Evolutionary conservation across 92 coral and sea anemone species (phyloP).

Genomic region (Bergia puertoricense): DNA sequence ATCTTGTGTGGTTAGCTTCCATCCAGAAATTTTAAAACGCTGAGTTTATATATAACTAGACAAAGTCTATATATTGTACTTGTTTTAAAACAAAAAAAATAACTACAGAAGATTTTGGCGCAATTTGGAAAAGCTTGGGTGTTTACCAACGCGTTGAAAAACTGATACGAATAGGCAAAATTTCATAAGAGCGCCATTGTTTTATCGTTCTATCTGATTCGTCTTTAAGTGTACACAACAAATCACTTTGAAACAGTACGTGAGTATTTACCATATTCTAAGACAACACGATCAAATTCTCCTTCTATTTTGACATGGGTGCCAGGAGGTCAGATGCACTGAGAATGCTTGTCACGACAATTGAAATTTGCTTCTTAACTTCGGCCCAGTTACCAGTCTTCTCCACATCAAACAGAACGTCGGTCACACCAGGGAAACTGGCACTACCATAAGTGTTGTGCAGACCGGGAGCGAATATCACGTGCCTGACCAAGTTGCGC

Average conservation of each 20-base stretch:
- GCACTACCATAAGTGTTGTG: constrained; percentile 70
- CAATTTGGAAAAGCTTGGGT: no score
- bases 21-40: no score
- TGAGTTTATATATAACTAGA: no score
- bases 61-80: no score
- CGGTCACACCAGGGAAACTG: constrained; percentile 76
- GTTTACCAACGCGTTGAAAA: no score
- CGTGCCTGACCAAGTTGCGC: constrained; percentile 63
- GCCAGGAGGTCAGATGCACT: constrained; percentile 61
- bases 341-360: constrained; percentile 59
- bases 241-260: background rate
- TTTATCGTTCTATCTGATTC: no score
- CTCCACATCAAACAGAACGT: constrained; percentile 60
- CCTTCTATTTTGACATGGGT: constrained; percentile 7
- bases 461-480: constrained; percentile 70
- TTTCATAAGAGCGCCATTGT: no score
- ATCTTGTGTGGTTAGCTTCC: no score
- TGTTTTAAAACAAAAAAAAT: no score
- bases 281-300: no score
- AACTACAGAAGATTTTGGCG: no score
- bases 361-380: constrained; percentile 71
- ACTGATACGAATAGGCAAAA: no score
- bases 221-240: background rate
- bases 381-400: constrained; percentile 63
- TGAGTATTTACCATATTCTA: background rate